Conservation (phyloP, 2,113 vertebrate species). For the Ranitomeya imitator region DNA sequence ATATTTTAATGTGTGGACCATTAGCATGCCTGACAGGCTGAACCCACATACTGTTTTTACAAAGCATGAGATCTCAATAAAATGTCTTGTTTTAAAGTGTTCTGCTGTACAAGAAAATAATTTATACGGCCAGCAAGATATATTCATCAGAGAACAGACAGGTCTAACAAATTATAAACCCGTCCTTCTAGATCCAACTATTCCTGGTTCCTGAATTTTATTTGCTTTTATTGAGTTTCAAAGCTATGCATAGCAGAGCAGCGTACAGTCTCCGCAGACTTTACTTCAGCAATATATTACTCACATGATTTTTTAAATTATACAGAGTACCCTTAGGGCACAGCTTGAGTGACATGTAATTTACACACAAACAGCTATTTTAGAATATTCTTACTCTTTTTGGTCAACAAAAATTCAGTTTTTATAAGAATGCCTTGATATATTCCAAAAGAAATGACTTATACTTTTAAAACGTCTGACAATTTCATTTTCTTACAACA, state of each 20-base stretch:
- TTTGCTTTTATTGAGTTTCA: conserved; percentile 50
- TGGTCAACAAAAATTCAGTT: conserved; percentile 25
- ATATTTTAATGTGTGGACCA: background rate
- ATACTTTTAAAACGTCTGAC: background rate
- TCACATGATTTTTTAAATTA: conserved; percentile 53
- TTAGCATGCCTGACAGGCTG: background rate
- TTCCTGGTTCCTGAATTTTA: conserved; percentile 39
- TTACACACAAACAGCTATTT: conserved; percentile 46
- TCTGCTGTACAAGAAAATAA: conserved; percentile 17
- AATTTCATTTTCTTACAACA: background rate
- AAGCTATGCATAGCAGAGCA: conserved; percentile 54
- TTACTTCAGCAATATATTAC: conserved; percentile 47
- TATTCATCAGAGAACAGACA: conserved; percentile 46
- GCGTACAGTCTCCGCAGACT: conserved; percentile 41
- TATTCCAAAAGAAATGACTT: background rate
- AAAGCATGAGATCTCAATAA: background rate
- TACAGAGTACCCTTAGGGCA: conserved; percentile 52
- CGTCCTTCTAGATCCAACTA: conserved; percentile 5
- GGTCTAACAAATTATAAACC: conserved; percentile 46
- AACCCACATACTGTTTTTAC: conserved; percentile 11
- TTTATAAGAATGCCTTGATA: conserved; percentile 8
- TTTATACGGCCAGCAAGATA: conserved; percentile 23
- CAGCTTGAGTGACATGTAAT: conserved; percentile 52
- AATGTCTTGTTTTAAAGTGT: conserved; percentile 26
- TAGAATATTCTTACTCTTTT: conserved; percentile 27